Percentiles rank a stretch among this genome's conserved stretches.
phyloP scores from a whole-genome alignment of 2,113 vertebrate genomes.

The Cyrtonyx montezumae region DNA sequence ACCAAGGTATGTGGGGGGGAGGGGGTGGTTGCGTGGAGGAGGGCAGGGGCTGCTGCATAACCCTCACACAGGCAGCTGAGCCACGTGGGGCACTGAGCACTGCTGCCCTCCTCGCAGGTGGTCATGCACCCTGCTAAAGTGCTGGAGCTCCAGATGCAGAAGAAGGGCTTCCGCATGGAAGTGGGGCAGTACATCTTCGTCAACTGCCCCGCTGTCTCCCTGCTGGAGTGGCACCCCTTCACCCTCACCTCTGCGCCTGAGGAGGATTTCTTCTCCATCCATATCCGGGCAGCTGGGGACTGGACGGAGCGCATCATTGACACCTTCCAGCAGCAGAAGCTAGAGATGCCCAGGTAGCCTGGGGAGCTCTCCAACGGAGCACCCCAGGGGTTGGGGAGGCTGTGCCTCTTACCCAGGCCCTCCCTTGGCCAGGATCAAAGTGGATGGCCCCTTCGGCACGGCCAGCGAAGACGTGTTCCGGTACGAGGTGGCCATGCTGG shows the following conservation, averaged over 20 bases:
- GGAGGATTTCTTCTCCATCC: constrained; percentile 90
- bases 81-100: background rate
- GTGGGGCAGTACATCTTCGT: constrained; percentile 93
- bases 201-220: constrained; percentile 88
- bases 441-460: constrained; percentile 93
- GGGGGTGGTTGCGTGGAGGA: rapidly evolving
- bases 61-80: background rate
- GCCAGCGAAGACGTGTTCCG: constrained; percentile 92
- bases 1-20: constrained; percentile 82
- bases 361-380: rapidly evolving
- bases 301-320: constrained; percentile 88
- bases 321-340: constrained; percentile 67
- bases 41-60: background rate
- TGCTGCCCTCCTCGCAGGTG: constrained; percentile 69
- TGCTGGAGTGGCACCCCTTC: constrained; percentile 93
- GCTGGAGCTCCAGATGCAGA: constrained; percentile 91
- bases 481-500: constrained; percentile 91
- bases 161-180: constrained; percentile 89
- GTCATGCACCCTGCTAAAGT: constrained; percentile 89
- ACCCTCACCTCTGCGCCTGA: constrained; percentile 93
- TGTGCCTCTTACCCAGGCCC: background rate
- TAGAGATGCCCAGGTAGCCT: constrained; percentile 81
- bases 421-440: constrained; percentile 79
- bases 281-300: constrained; percentile 86
- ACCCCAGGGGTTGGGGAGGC: background rate